These are phyloP conservation scores for Chaetophractus vellerosus DNA, from an alignment of 2,797 vertebrate species.

Conservation along the genomic window DNA sequence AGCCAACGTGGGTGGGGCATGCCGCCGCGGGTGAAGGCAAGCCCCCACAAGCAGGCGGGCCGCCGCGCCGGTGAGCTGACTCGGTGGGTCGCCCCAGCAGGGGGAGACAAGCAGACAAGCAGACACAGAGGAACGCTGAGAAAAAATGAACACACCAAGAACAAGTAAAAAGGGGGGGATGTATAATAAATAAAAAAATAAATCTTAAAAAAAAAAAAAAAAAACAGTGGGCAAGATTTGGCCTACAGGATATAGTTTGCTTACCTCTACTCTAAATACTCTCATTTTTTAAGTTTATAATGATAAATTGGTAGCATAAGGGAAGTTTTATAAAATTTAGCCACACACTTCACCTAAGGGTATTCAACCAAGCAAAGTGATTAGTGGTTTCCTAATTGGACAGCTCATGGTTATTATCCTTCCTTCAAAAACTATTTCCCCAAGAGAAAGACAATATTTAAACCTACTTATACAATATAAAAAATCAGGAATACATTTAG, in stretches of 20 bases:
- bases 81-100: too few relatives aligned
- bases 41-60: too few relatives aligned
- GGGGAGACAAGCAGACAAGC: too few relatives aligned
- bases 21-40: too few relatives aligned
- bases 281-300: conserved; percentile 46
- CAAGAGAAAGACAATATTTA: conserved; percentile 10
- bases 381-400: conserved; percentile 44
- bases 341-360: background rate
- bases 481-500: background rate
- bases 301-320: background rate
- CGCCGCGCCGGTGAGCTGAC: too few relatives aligned
- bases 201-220: too few relatives aligned
- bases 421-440: conserved; percentile 54
- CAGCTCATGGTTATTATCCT: background rate
- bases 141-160: too few relatives aligned
- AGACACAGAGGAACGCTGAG: too few relatives aligned
- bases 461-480: conserved; percentile 19
- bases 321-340: conserved; percentile 24
- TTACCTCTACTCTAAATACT: conserved; percentile 11
- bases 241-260: background rate
- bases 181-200: too few relatives aligned
- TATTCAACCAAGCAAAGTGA: background rate
- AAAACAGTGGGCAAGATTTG: background rate
- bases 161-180: too few relatives aligned
- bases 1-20: too few relatives aligned